Base-by-base conservation (phyloP, 2,797 vertebrate genomes). In the Allobates femoralis region DNA sequence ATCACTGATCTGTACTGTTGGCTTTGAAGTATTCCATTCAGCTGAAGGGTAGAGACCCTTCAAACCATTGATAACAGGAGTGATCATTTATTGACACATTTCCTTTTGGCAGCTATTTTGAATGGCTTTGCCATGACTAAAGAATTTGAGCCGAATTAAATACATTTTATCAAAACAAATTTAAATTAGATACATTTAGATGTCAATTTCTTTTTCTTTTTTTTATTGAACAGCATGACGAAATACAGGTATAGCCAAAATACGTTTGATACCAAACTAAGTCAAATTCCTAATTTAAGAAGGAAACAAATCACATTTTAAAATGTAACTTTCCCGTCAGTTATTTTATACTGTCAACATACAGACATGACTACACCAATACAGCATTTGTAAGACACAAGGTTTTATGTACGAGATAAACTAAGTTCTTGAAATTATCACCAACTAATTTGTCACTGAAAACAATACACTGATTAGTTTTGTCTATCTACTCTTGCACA, bases 191-290 rank as follows among this genome's bases (percentile, higher is more conserved):
- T 96, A 98, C 97, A 98, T 97, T 95, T 95, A 95, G 95, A 96
- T 95, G 96, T 97, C 96, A 97, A 95, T 96, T 97, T 91, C 96
- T n/a, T 7, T 66, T 16, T 66, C 16, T 46, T 73, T 96, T 91
- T 99, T 81, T 88, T 88, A 99, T 99, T 99, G 96, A 97, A 99
- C 97, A 99, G 96, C 97, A 99, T 93, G 94, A 97, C 97, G 96
- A 96, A 80, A 98, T 98, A 99, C 98, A 99, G 91, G 94, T 95
- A 98, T 95, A 98, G 96, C 97, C 97, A 98, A 97, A 97, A 96
- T 94, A 93, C 93, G n/a, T 94, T 95, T 90, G 94, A 97, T 97
- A 96, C 96, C 96, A 96, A 96, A 96, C 95, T 94, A 94, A 96
- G 95, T 97, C 94, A 92, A 91, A 93, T 89, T 91, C 93, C 93